phyloP scores from a whole-genome alignment of 2,113 vertebrate species.

The Cyanistes caeruleus region DNA sequence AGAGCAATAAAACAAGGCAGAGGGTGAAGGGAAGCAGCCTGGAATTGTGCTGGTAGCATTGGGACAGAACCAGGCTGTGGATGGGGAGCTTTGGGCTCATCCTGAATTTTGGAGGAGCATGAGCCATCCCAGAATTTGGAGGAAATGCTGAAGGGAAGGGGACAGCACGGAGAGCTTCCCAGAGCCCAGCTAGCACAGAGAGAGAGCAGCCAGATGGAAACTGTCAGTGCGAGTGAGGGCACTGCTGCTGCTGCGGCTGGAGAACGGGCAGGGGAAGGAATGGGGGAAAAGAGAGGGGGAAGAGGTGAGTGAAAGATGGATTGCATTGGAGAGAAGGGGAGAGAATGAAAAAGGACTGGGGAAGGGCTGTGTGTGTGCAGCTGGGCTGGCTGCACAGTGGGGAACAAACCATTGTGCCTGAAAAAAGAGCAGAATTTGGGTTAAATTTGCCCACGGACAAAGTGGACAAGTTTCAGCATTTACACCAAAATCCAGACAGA shows the following conservation, averaged over 20 bases:
- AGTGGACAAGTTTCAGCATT: not conserved
- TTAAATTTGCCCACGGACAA: not conserved
- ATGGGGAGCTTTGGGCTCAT: not conserved
- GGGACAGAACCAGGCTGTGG: not conserved
- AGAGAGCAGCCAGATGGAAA: slow-evolving; percentile 55
- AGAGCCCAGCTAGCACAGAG: not conserved
- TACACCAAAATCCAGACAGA: not conserved
- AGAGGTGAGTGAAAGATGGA: slow-evolving; percentile 15
- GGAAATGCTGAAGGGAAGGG: slow-evolving; percentile 36
- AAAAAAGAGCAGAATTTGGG: not conserved
- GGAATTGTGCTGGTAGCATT: not conserved
- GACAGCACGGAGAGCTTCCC: not conserved
- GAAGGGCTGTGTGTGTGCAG: not conserved
- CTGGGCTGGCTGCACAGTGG: not conserved
- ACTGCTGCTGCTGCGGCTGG: slow-evolving; percentile 5
- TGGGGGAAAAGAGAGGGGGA: not conserved
- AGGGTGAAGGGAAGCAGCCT: not conserved
- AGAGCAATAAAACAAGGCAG: not conserved
- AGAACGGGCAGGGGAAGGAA: not conserved
- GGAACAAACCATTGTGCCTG: not conserved
- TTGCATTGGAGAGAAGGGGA: not conserved
- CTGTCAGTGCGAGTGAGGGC: slow-evolving; percentile 16
- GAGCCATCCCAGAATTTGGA: not conserved
- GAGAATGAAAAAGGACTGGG: not conserved
- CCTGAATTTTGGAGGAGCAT: not conserved